These are phyloP conservation scores for Pipistrellus pygmaeus DNA, from an alignment of 2,797 vertebrate genomes.

Conservation along the genomic window DNA sequence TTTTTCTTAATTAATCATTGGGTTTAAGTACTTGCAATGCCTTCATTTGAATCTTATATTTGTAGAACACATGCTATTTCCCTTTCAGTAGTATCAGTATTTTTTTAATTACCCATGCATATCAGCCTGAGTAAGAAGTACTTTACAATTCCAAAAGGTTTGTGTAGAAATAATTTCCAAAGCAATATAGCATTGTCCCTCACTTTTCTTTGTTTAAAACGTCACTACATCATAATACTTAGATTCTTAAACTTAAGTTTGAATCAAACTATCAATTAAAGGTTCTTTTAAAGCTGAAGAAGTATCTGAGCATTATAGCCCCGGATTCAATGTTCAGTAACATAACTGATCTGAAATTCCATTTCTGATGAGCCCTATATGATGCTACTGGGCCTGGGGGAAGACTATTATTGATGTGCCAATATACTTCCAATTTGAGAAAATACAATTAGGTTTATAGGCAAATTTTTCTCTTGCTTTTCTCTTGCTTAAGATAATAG, in stretches of 20 bases:
- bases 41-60: constrained; percentile 47
- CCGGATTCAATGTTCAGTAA: not conserved
- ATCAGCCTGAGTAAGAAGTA: constrained; percentile 13
- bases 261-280: not conserved
- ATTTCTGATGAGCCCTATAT: not conserved
- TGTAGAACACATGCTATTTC: not conserved
- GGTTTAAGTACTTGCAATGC: not conserved
- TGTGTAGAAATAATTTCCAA: constrained; percentile 41
- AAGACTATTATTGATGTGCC: not conserved
- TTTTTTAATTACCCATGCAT: not conserved
- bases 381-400: not conserved
- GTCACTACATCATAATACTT: not conserved
- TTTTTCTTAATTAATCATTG: constrained; percentile 40
- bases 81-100: not conserved
- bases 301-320: not conserved
- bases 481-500: not conserved
- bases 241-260: not conserved
- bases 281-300: not conserved
- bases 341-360: not conserved
- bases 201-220: constrained; percentile 22
- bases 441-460: not conserved
- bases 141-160: not conserved
- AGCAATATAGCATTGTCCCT: not conserved
- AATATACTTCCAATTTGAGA: not conserved
- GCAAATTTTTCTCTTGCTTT: not conserved